Evolutionary conservation across 2,113 vertebrate genomes (phyloP).

Genomic region (Jacana jacana): DNA sequence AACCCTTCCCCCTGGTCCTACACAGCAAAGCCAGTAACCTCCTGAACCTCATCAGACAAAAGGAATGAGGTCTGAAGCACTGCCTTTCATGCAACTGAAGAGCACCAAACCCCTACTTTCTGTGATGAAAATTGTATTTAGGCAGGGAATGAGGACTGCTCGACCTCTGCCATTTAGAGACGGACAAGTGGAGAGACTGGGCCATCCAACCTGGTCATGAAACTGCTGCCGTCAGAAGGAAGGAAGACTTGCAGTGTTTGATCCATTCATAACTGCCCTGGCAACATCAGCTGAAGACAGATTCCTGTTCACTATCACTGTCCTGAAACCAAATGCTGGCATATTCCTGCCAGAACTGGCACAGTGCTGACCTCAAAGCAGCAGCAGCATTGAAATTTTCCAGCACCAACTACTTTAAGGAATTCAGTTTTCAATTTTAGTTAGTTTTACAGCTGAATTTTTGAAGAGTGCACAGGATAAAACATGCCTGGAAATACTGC

Average conservation of each 20-base stretch:
- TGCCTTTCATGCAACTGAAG: not conserved
- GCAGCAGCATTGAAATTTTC: not conserved
- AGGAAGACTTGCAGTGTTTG: not conserved
- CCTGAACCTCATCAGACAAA: not conserved
- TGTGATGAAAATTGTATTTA: not conserved
- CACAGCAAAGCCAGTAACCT: not conserved
- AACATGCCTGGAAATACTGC: not conserved
- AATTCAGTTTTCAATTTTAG: not conserved
- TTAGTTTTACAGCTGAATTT: not conserved
- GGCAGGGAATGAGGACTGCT: not conserved
- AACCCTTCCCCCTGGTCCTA: no score
- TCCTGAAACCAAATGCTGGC: not conserved
- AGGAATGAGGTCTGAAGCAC: not conserved
- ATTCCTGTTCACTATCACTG: not conserved
- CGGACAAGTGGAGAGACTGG: accelerated
- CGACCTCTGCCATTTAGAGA: not conserved
- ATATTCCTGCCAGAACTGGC: not conserved
- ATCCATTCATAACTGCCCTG: not conserved
- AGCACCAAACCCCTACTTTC: not conserved
- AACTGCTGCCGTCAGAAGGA: not conserved
- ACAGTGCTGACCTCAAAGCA: not conserved
- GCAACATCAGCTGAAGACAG: not conserved
- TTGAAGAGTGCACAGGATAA: not conserved
- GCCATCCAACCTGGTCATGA: not conserved
- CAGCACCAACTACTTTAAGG: not conserved